Percentiles rank a stretch among this genome's conserved stretches.
phyloP scores from a whole-genome alignment of 2,797 vertebrate species.

The Dicrostonyx torquatus region DNA sequence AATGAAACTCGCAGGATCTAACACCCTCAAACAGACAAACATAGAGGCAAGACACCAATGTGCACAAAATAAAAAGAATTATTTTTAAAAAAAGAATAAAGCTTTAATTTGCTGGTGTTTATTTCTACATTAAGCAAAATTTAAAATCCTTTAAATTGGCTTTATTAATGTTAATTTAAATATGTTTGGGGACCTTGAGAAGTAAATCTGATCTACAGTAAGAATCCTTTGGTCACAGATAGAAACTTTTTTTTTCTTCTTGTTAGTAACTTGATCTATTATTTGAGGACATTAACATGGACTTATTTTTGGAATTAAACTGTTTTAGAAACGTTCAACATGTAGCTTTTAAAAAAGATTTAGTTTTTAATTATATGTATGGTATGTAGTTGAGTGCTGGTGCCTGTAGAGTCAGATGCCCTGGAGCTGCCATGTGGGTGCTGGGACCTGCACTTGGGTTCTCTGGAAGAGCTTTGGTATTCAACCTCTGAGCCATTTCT shows the following conservation, averaged over 20 bases:
- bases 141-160: slow-evolving; percentile 51
- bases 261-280: slow-evolving; percentile 18
- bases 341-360: not conserved
- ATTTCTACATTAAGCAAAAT: slow-evolving; percentile 37
- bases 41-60: too few species aligned
- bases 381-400: not conserved
- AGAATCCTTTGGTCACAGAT: slow-evolving; percentile 16
- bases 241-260: not conserved
- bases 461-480: not conserved
- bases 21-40: too few species aligned
- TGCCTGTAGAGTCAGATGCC: not conserved
- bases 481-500: not conserved
- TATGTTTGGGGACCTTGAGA: not conserved
- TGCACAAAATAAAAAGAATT: too few species aligned
- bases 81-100: not conserved
- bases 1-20: too few species aligned
- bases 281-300: slow-evolving; percentile 51
- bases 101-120: slow-evolving; percentile 32
- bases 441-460: not conserved
- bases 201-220: slow-evolving; percentile 37
- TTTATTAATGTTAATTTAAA: slow-evolving; percentile 69
- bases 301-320: slow-evolving; percentile 35
- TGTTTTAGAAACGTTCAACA: not conserved
- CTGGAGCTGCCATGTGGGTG: not conserved
- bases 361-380: not conserved